These are phyloP conservation scores for Leucozona laternaria DNA, from an alignment of 2,888 invertebrate species.

Conservation along the genomic window DNA sequence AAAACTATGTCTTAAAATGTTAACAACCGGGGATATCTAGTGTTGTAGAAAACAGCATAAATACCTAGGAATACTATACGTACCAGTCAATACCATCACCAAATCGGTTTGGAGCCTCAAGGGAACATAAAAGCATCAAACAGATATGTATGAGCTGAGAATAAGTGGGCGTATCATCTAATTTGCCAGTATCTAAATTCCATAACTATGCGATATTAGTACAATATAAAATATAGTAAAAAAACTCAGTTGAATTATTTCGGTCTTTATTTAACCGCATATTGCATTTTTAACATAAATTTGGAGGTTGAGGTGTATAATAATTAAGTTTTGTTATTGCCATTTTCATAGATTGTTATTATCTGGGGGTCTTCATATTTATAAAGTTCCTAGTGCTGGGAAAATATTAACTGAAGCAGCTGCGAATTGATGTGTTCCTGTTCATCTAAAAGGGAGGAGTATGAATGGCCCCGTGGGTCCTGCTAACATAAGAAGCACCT, in stretches of 20 bases:
- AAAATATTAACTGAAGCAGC: slow-evolving; percentile 80
- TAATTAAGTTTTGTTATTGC: too few species aligned
- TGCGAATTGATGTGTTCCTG: slow-evolving; percentile 81
- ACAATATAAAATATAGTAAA: too few species aligned
- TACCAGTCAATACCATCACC: too few species aligned
- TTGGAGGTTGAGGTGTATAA: too few species aligned
- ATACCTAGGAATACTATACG: too few species aligned
- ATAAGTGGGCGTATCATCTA: background rate
- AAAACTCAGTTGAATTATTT: background rate
- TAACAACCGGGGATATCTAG: too few species aligned
- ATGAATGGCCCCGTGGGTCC: slow-evolving; percentile 81
- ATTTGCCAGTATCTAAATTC: too few species aligned
- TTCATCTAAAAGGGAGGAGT: slow-evolving; percentile 80
- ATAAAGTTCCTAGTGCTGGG: slow-evolving; percentile 80
- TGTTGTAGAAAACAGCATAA: too few species aligned
- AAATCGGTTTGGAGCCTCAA: too few species aligned
- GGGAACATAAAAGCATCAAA: too few species aligned
- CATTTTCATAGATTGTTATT: background rate
- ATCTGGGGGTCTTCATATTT: background rate
- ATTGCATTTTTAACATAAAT: background rate
- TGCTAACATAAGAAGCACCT: slow-evolving; percentile 80
- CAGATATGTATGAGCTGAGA: background rate
- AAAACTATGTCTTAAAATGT: too few species aligned
- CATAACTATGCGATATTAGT: too few species aligned
- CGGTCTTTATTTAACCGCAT: slow-evolving; percentile 1